phyloP scores from a whole-genome alignment of 2,113 vertebrate genomes.

The Hemiprocne comata region DNA sequence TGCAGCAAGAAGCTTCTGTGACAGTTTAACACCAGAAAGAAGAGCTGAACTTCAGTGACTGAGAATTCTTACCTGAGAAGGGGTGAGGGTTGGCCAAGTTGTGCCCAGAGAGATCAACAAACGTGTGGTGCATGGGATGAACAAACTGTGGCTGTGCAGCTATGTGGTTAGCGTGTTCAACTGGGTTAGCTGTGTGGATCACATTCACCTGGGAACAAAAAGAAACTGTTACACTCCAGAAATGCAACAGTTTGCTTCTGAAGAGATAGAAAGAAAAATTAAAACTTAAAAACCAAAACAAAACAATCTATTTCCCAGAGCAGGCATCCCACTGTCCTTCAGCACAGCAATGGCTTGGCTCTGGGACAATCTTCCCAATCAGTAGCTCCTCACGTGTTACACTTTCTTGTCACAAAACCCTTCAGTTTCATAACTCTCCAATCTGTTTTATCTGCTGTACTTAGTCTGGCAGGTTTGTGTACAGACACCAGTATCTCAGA shows the following conservation, averaged over 20 bases:
- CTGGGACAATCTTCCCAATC: neutral
- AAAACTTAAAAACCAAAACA: too few relatives aligned
- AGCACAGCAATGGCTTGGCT: neutral
- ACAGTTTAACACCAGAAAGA: neutral
- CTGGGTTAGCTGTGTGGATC: conserved; percentile 90
- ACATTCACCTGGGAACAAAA: conserved; percentile 86
- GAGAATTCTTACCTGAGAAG: conserved; percentile 84
- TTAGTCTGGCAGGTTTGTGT: neutral
- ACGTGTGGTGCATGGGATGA: conserved; percentile 90
- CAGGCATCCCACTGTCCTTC: neutral
- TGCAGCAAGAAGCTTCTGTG: neutral
- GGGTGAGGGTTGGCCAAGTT: conserved; percentile 92
- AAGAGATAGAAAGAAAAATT: neutral
- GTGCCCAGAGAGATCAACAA: conserved; percentile 94
- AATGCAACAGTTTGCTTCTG: neutral
- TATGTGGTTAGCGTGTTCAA: conserved; percentile 90
- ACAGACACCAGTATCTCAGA: neutral
- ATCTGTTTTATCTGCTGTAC: neutral
- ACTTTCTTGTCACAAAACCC: neutral
- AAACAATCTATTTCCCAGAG: neutral
- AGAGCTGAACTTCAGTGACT: neutral
- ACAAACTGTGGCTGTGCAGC: conserved; percentile 93
- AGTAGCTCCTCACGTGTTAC: neutral
- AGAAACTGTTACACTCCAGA: neutral
- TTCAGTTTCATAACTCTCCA: neutral